Conservation (phyloP, 2,797 vertebrate genomes). For the Limnodromus scolopaceus region DNA sequence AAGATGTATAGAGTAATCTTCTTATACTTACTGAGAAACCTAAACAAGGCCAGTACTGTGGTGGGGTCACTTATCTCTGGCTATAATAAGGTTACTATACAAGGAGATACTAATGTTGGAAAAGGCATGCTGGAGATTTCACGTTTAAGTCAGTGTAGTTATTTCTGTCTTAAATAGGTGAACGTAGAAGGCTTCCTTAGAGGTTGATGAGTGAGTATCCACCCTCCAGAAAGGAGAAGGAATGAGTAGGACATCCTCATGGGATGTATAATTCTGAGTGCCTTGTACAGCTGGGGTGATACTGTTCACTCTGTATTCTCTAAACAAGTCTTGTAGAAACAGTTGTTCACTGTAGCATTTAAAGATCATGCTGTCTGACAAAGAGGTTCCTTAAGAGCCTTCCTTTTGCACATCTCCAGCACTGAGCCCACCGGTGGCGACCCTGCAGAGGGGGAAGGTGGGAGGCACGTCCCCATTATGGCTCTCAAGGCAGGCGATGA, state of each 20-base stretch:
- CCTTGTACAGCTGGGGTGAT: fast-evolving
- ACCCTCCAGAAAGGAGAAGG: background rate
- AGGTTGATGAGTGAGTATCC: background rate
- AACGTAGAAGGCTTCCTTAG: background rate
- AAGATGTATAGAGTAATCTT: slow-evolving; percentile 62
- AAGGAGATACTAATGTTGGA: background rate
- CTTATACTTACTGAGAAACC: slow-evolving; percentile 57
- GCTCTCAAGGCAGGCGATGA: fast-evolving
- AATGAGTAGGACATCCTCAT: background rate
- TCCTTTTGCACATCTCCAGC: background rate
- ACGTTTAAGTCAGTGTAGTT: background rate
- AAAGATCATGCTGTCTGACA: background rate
- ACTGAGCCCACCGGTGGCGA: fast-evolving
- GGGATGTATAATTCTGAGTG: background rate
- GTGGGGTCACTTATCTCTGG: slow-evolving; percentile 34
- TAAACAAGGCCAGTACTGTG: background rate
- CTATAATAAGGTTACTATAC: slow-evolving; percentile 42
- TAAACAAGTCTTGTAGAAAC: background rate
- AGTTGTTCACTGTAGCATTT: fast-evolving
- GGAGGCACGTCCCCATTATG: fast-evolving
- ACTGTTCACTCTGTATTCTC: background rate
- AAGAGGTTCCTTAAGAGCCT: background rate
- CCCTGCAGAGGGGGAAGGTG: background rate
- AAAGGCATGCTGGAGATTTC: background rate
- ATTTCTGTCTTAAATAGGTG: background rate